Percentiles rank a stretch among this genome's conserved stretches.
Conservation (phyloP, 2,113 vertebrate species). For the Macaca mulatta region DNA sequence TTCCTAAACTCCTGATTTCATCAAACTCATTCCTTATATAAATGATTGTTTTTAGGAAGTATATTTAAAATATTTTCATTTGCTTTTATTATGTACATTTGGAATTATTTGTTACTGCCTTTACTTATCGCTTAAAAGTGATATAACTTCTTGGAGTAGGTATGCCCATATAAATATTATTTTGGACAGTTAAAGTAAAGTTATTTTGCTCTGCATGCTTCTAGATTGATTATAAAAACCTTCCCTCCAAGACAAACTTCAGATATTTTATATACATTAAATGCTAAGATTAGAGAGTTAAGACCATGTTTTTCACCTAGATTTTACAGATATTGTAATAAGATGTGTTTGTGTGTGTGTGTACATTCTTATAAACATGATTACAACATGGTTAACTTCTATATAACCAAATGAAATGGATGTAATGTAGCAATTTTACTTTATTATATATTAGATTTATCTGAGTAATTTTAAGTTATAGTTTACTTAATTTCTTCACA, state of each 20-base stretch:
- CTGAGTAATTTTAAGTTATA: neutral
- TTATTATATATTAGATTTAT: neutral
- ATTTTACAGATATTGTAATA: neutral
- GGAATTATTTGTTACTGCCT: neutral
- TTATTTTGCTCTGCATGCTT: neutral
- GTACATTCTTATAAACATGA: neutral
- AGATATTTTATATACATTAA: neutral
- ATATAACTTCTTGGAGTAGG: neutral
- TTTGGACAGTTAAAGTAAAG: neutral
- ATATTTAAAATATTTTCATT: neutral
- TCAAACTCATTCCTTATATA: neutral
- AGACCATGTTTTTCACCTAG: neutral
- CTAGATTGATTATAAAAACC: neutral
- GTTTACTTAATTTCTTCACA: neutral
- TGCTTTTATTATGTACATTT: neutral
- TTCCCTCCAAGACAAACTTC: neutral
- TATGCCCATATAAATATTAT: neutral
- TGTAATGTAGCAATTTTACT: neutral
- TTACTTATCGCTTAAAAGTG: slow-evolving; percentile 10
- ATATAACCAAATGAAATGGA: neutral
- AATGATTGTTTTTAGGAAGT: neutral
- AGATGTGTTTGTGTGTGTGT: neutral
- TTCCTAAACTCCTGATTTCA: neutral
- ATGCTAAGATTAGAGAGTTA: neutral
- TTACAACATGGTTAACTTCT: neutral